A percentile compares a stretch with the other conserved stretches of the same genome.
phyloP scores from a whole-genome alignment of 2,113 vertebrate species.

The Synodontis membranacea region DNA sequence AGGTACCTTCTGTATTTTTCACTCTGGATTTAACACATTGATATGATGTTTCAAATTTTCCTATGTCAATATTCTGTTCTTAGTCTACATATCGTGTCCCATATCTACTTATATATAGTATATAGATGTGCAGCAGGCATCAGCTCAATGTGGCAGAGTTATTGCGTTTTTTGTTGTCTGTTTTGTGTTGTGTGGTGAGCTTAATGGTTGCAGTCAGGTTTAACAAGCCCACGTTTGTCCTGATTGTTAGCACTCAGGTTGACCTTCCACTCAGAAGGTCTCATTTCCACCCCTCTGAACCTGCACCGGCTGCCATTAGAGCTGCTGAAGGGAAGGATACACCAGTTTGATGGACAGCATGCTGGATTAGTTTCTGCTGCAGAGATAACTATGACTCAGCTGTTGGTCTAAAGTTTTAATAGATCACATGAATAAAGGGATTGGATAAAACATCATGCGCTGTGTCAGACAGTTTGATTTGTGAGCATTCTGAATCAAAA shows the following conservation, averaged over 20 bases:
- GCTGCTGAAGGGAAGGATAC: conserved; percentile 12
- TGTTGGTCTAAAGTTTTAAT: not conserved
- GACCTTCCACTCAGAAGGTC: conserved; percentile 41
- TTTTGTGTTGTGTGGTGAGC: conserved; percentile 1
- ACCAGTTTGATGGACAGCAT: conserved; percentile 2
- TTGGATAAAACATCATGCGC: not conserved
- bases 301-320: conserved; percentile 13
- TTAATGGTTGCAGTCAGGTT: conserved; percentile 30
- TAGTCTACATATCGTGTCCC: not conserved
- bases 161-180: not conserved
- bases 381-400: not conserved
- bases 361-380: not conserved
- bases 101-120: not conserved
- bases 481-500: not conserved
- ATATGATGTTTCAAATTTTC: not conserved
- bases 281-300: conserved; percentile 12
- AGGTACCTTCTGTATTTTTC: not conserved
- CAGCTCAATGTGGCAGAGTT: too few species aligned
- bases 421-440: not conserved
- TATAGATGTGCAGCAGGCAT: conserved; percentile 1
- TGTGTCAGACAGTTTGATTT: not conserved
- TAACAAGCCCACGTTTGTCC: conserved; percentile 29
- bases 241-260: conserved; percentile 41
- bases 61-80: not conserved
- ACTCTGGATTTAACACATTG: not conserved